Evolutionary conservation across 2,888 invertebrate species (phyloP).

Genomic region (Microctonus brassicae): DNA sequence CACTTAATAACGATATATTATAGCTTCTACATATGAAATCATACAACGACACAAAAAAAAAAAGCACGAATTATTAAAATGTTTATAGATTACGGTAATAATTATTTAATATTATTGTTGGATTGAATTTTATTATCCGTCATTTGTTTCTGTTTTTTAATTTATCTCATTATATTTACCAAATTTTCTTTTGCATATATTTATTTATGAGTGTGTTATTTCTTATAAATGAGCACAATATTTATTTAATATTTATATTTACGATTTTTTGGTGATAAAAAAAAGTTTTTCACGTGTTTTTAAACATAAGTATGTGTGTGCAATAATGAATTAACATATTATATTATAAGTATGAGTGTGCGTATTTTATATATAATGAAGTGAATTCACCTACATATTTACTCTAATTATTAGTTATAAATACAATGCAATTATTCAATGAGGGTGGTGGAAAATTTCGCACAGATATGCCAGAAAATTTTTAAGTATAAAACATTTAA

Average conservation of each 20-base stretch:
- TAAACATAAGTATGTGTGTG: not conserved
- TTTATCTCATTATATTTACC: too few relatives aligned
- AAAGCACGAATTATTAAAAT: not conserved
- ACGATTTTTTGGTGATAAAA: not conserved
- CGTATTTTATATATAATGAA: slow-evolving; percentile 22
- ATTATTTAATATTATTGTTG: slow-evolving; percentile 10
- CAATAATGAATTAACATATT: not conserved
- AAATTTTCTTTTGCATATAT: not conserved
- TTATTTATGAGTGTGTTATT: slow-evolving; percentile 16
- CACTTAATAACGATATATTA: not conserved
- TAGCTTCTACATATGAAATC: not conserved
- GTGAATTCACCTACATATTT: not conserved
- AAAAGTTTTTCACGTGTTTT: not conserved
- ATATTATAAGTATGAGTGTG: slow-evolving; percentile 3
- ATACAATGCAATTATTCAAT: not conserved
- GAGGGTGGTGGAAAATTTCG: slow-evolving; percentile 20
- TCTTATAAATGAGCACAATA: slow-evolving; percentile 17
- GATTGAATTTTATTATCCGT: not conserved
- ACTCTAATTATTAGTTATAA: slow-evolving; percentile 14
- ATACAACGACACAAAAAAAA: not conserved
- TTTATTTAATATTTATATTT: slow-evolving; percentile 20
- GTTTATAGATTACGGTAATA: not conserved
- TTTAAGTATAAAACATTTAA: slow-evolving; percentile 36
- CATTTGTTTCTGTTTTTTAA: not conserved
- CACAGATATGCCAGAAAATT: slow-evolving; percentile 12